phyloP scores from a whole-genome alignment of 2,113 vertebrate species.

The Sus scrofa region DNA sequence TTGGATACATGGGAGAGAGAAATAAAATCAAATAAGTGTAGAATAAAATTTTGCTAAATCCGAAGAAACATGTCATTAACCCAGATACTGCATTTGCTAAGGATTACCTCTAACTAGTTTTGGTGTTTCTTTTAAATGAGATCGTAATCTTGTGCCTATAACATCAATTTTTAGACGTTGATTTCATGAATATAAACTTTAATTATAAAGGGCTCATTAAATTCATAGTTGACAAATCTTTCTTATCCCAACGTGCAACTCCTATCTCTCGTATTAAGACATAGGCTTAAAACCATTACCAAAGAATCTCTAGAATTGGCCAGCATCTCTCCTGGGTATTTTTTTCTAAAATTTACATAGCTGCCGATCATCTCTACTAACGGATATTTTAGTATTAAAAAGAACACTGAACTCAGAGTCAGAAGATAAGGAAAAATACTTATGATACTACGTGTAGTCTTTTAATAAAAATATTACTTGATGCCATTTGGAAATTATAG shows the following conservation, averaged over 20 bases:
- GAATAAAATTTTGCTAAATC: not conserved
- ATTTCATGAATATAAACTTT: not conserved
- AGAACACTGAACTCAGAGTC: not conserved
- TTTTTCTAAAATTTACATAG: not conserved
- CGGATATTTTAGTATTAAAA: not conserved
- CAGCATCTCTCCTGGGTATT: not conserved
- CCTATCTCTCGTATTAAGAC: not conserved
- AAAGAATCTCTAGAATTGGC: not conserved
- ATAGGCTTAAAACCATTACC: not conserved
- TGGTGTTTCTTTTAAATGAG: not conserved
- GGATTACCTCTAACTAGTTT: not conserved
- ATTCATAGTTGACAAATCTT: not conserved
- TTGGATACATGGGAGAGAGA: not conserved
- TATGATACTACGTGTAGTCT: too few species aligned
- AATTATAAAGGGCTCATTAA: not conserved
- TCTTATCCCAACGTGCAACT: not conserved
- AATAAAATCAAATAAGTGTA: not conserved
- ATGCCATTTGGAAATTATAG: not conserved
- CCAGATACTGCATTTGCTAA: not conserved
- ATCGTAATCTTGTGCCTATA: too few species aligned
- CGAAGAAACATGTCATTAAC: too few species aligned
- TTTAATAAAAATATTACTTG: not conserved
- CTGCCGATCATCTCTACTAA: not conserved
- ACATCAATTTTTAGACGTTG: not conserved
- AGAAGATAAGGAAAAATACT: not conserved